phyloP scores from a whole-genome alignment of 2,113 vertebrate genomes.

The Origma solitaria region DNA sequence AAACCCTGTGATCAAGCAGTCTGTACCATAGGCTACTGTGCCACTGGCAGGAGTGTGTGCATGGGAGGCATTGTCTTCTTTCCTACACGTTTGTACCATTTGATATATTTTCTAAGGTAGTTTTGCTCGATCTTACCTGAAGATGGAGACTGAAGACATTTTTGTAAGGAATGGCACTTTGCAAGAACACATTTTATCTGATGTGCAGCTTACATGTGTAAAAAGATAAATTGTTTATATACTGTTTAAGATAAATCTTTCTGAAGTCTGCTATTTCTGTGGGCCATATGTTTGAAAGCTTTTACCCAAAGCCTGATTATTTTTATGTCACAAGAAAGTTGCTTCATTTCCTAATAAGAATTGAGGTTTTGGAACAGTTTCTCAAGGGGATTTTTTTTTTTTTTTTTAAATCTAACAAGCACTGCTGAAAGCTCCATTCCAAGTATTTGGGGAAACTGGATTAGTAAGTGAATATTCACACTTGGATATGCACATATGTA shows the following conservation, averaged over 20 bases:
- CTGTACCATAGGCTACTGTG: neutral
- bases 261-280: neutral
- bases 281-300: neutral
- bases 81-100: accelerated
- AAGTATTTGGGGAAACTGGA: neutral
- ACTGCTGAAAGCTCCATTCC: neutral
- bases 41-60: neutral
- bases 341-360: neutral
- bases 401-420: neutral
- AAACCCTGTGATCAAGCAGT: neutral
- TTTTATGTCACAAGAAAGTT: neutral
- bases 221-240: neutral
- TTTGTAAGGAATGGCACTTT: neutral
- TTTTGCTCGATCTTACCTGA: neutral
- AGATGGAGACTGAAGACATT: neutral
- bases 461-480: conserved; percentile 11
- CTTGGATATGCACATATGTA: neutral
- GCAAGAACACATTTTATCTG: neutral
- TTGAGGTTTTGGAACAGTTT: conserved; percentile 2
- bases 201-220: accelerated
- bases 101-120: neutral
- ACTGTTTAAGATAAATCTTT: neutral
- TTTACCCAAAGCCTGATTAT: neutral
- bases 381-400: neutral
- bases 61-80: accelerated